Conservation (phyloP, 2,797 vertebrate species). For the Cossypha heuglini region DNA sequence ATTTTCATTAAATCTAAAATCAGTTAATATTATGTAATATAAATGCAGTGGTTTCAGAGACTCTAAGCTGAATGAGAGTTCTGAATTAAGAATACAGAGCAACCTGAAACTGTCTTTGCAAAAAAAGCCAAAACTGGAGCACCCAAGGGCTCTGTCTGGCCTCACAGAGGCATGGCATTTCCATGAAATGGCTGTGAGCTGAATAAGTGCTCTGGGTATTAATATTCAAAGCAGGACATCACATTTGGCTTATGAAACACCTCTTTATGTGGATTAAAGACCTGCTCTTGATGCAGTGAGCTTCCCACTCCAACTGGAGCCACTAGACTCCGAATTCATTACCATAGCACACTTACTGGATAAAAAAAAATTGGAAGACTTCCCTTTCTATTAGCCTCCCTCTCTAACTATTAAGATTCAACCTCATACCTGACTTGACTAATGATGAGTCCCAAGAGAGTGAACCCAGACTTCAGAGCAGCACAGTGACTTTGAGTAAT, state of each 20-base stretch:
- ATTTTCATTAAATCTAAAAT: conserved; percentile 38
- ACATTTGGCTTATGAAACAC: conserved; percentile 40
- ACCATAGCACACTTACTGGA: conserved; percentile 1
- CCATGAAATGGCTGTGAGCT: conserved; percentile 31
- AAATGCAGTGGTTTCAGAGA: conserved; percentile 13
- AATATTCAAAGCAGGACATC: conserved; percentile 55
- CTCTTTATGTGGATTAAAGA: conserved; percentile 48
- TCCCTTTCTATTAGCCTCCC: conserved; percentile 23
- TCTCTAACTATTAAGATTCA: conserved; percentile 32
- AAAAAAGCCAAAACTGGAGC: background rate
- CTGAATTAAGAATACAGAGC: conserved; percentile 28
- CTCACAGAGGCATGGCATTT: background rate
- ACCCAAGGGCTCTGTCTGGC: background rate
- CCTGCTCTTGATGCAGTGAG: background rate
- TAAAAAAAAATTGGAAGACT: conserved; percentile 1
- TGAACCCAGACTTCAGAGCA: conserved; percentile 5
- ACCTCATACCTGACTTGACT: conserved; percentile 19
- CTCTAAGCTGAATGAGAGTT: conserved; percentile 20
- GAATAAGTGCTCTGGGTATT: conserved; percentile 26
- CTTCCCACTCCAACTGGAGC: conserved; percentile 7
- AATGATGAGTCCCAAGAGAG: conserved; percentile 9
- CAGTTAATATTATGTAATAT: conserved; percentile 48
- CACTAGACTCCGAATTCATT: conserved; percentile 31
- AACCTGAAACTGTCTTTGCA: background rate
- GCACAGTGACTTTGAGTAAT: background rate